Conservation (phyloP, 2,113 vertebrate species). For the Lophochroa leadbeateri region DNA sequence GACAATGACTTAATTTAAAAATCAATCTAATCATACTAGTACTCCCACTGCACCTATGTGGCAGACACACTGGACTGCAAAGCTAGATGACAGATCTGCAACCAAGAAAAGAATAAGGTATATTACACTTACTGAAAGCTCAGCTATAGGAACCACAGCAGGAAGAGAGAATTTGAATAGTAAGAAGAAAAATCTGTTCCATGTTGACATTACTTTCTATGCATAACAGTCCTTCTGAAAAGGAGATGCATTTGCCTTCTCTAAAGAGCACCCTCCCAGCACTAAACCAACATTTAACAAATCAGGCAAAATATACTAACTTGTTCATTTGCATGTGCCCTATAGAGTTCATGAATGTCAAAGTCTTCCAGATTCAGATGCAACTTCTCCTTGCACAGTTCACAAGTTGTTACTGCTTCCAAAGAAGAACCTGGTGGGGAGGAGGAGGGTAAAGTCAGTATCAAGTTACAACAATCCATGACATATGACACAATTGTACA, state of each 20-base stretch:
- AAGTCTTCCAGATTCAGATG: slow-evolving; percentile 95
- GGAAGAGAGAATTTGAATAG: background rate
- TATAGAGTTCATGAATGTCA: slow-evolving; percentile 95
- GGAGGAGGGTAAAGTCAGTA: background rate
- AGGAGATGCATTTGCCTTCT: background rate
- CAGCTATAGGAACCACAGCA: background rate
- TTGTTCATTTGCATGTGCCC: slow-evolving; percentile 89
- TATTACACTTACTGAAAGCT: background rate
- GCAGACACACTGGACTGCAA: background rate
- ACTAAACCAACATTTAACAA: slow-evolving; percentile 75
- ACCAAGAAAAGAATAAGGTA: background rate
- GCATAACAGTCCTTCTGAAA: background rate
- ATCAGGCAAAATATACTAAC: slow-evolving; percentile 85
- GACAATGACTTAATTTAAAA: background rate
- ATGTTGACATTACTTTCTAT: background rate
- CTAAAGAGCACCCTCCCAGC: slow-evolving; percentile 41
- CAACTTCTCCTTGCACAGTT: slow-evolving; percentile 95
- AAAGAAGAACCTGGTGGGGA: slow-evolving; percentile 85
- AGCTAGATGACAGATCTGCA: background rate
- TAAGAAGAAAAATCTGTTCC: background rate
- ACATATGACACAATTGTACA: background rate
- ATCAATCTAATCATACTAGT: background rate
- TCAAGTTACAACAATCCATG: background rate
- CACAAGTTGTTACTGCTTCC: slow-evolving; percentile 93
- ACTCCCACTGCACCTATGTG: background rate